These are phyloP conservation scores for Actenoides hombroni DNA, from an alignment of 2,113 vertebrate species.

Conservation along the genomic window DNA sequence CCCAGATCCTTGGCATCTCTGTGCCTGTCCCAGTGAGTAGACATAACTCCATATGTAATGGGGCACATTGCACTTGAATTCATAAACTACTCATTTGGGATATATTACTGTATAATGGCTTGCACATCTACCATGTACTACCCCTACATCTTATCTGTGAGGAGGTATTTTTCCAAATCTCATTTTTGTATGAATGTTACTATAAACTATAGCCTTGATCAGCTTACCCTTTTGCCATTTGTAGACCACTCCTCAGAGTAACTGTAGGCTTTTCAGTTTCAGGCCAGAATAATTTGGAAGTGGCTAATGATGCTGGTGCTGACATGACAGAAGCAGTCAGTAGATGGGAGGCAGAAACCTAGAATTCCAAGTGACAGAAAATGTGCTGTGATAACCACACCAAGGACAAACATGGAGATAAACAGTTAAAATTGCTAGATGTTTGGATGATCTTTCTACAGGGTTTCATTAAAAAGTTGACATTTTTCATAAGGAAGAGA, in stretches of 20 bases:
- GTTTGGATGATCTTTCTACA: not conserved
- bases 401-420: not conserved
- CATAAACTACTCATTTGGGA: not conserved
- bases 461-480: not conserved
- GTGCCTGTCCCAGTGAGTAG: not conserved
- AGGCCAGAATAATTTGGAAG: conserved; percentile 88
- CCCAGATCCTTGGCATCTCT: not conserved
- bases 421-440: not conserved
- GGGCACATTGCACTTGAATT: not conserved
- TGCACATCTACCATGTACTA: not conserved
- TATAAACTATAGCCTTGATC: not conserved
- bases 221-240: conserved; percentile 77
- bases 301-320: conserved; percentile 84
- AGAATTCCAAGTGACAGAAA: conserved; percentile 12
- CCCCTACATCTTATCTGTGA: not conserved
- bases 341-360: conserved; percentile 85
- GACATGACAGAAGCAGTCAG: conserved; percentile 89
- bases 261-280: conserved; percentile 79
- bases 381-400: not conserved
- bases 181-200: not conserved
- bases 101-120: not conserved
- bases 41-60: not conserved
- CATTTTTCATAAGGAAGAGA: not conserved
- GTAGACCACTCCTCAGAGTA: conserved; percentile 57
- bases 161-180: not conserved